phyloP scores from a whole-genome alignment of 2,797 vertebrate genomes.

The Acrocephalus scirpaceus region DNA sequence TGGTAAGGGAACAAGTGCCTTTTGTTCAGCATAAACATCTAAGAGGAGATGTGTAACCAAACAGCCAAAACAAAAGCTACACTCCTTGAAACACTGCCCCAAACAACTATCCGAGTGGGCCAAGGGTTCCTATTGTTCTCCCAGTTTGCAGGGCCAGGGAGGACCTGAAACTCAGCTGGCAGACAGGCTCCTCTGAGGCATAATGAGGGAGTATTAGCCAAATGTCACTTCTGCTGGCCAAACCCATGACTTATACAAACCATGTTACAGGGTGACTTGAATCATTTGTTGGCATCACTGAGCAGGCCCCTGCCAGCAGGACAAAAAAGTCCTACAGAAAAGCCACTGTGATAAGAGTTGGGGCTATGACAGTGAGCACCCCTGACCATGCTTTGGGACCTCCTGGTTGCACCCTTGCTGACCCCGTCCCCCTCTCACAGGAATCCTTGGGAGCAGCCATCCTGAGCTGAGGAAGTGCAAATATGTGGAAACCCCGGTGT shows the following conservation, averaged over 20 bases:
- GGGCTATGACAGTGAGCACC: background rate
- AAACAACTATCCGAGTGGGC: fast-evolving
- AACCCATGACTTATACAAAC: background rate
- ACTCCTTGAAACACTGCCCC: background rate
- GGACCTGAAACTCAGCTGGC: background rate
- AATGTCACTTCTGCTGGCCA: background rate
- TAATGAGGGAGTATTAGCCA: background rate
- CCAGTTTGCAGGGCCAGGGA: background rate
- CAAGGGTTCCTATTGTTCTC: background rate
- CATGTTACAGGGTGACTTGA: background rate
- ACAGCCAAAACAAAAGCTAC: background rate
- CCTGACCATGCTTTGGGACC: background rate
- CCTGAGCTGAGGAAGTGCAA: background rate
- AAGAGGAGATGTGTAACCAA: background rate
- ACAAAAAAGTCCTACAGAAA: background rate
- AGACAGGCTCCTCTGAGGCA: background rate
- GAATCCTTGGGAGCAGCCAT: background rate
- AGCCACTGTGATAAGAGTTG: background rate
- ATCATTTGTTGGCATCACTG: background rate
- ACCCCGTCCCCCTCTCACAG: background rate
- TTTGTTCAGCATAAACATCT: constrained; percentile 8
- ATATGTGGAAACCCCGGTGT: background rate
- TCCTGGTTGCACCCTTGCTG: background rate
- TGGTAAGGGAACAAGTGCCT: background rate
- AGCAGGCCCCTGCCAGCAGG: background rate